These are phyloP conservation scores for Pseudorhombus dupliciocellatus DNA, from an alignment of 2,113 vertebrate genomes.

Conservation along the genomic window DNA sequence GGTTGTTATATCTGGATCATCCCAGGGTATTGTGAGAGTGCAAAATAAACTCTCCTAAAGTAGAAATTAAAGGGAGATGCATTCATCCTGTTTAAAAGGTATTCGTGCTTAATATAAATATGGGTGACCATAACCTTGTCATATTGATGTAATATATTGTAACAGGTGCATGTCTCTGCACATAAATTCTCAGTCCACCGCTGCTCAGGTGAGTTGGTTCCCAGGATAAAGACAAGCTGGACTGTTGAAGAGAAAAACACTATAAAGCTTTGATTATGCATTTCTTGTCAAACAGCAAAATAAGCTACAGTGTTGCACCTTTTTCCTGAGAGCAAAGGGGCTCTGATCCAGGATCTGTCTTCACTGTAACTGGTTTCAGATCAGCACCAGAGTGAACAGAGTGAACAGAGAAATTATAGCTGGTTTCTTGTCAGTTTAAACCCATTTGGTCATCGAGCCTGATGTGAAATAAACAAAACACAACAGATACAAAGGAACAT, in stretches of 20 bases:
- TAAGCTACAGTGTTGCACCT: slow-evolving; percentile 51
- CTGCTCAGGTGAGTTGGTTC: background rate
- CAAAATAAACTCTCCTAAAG: background rate
- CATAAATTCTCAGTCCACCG: background rate
- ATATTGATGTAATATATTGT: background rate
- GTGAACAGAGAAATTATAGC: slow-evolving; percentile 37
- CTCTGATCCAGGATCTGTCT: slow-evolving; percentile 36
- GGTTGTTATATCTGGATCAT: background rate
- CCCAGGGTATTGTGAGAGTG: background rate
- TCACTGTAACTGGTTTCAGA: slow-evolving; percentile 38
- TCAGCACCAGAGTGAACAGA: slow-evolving; percentile 54
- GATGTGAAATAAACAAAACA: slow-evolving; percentile 9
- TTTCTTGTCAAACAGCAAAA: slow-evolving; percentile 37
- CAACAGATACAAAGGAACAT: slow-evolving; percentile 9
- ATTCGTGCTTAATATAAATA: background rate
- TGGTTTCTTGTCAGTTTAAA: slow-evolving; percentile 51
- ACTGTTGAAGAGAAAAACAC: slow-evolving; percentile 9
- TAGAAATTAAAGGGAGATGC: slow-evolving; percentile 8
- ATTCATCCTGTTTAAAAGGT: background rate
- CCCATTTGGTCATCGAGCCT: slow-evolving; percentile 56
- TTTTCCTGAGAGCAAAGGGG: slow-evolving; percentile 49
- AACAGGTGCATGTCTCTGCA: background rate
- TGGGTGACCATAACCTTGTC: background rate
- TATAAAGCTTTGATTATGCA: slow-evolving; percentile 10
- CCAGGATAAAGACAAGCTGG: background rate